These are phyloP conservation scores for Lagopus leucura DNA, from an alignment of 2,113 vertebrate genomes.

Conservation along the genomic window DNA sequence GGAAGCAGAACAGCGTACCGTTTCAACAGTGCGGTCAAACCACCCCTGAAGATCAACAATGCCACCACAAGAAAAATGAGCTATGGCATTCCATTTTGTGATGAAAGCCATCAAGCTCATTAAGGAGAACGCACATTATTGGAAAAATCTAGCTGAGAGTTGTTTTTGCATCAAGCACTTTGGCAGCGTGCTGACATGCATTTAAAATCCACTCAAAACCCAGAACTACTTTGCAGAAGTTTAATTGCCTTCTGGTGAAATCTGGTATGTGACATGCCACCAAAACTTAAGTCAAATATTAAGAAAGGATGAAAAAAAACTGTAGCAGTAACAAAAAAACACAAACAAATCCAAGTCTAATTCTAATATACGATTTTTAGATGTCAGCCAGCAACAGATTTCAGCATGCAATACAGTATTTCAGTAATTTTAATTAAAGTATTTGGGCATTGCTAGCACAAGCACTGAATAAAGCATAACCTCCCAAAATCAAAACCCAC, in stretches of 20 bases:
- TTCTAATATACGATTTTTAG: not conserved
- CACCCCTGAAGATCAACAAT: not conserved
- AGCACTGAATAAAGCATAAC: not conserved
- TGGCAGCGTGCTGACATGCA: not conserved
- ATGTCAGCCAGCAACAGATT: not conserved
- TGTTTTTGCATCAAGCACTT: not conserved
- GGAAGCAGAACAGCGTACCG: not conserved
- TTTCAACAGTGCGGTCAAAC: not conserved
- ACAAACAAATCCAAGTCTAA: not conserved
- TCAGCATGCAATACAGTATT: not conserved
- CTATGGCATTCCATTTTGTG: not conserved
- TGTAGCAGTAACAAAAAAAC: not conserved
- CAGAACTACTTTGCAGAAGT: not conserved
- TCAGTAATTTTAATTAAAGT: not conserved
- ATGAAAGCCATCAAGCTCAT: not conserved
- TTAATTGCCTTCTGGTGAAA: not conserved
- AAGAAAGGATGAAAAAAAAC: not conserved
- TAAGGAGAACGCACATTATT: not conserved
- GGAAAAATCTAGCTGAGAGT: not conserved
- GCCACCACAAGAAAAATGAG: not conserved
- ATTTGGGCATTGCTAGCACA: not conserved
- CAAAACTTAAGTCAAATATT: not conserved
- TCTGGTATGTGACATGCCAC: fast-evolving
- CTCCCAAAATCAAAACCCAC: not conserved
- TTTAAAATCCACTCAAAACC: not conserved